Conservation (phyloP, 2,888 invertebrate genomes). For the Rhaphigaster nebulosa region DNA sequence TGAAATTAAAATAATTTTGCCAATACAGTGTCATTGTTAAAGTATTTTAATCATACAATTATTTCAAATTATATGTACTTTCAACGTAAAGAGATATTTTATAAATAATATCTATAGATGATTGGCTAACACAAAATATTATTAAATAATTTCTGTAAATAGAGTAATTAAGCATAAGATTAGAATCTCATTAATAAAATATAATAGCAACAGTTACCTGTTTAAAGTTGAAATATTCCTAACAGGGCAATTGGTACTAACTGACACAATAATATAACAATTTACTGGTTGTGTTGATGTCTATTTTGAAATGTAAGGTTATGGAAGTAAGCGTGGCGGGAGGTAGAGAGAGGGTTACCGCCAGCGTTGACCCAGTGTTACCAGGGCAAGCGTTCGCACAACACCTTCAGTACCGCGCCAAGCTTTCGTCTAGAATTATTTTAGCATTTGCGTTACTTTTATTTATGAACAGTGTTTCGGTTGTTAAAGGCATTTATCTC, state of each 20-base stretch:
- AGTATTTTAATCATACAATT: background rate
- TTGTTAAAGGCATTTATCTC: background rate
- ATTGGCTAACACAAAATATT: background rate
- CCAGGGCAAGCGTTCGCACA: constrained; percentile 55
- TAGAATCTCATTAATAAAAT: background rate
- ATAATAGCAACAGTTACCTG: background rate
- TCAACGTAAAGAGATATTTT: background rate
- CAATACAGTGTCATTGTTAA: too few relatives aligned
- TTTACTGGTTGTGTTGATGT: background rate
- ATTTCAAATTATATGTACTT: background rate
- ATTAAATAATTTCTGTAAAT: background rate
- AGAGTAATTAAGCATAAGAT: background rate
- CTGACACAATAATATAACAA: background rate
- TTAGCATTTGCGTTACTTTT: background rate
- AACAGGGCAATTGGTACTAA: background rate
- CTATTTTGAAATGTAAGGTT: constrained; percentile 50
- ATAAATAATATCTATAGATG: background rate
- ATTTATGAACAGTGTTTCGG: constrained; percentile 37
- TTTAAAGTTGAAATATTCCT: background rate
- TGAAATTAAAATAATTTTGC: too few relatives aligned
- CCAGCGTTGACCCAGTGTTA: constrained; percentile 53
- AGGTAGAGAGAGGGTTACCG: constrained; percentile 19
- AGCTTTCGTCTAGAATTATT: background rate
- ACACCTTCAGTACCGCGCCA: background rate
- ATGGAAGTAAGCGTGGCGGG: constrained; percentile 48